Percentiles rank a stretch among this genome's conserved stretches.
Evolutionary conservation across 2,797 vertebrate genomes (phyloP).

Genomic region (Simalia tracyae): DNA sequence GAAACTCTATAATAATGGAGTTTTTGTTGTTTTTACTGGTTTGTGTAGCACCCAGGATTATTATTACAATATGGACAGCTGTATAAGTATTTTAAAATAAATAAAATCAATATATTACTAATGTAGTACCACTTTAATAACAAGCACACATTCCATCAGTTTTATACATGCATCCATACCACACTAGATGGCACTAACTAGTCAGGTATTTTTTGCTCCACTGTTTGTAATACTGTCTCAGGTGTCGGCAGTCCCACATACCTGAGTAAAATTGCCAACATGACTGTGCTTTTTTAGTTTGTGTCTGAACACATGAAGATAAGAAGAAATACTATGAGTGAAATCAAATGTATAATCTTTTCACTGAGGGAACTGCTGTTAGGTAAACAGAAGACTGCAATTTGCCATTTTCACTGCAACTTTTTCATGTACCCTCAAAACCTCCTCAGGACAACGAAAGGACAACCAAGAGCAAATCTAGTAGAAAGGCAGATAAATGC

Average conservation of each 20-base stretch:
- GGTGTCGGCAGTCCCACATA: neutral
- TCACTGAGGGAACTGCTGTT: neutral
- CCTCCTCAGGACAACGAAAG: neutral
- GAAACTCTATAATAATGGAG: neutral
- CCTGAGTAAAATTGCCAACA: neutral
- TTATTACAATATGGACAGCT: neutral
- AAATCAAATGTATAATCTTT: neutral
- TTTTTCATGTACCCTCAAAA: neutral
- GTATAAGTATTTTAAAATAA: neutral
- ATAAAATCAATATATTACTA: neutral
- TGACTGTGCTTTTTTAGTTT: neutral
- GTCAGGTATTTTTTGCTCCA: neutral
- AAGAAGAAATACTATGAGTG: neutral
- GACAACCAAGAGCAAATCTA: neutral
- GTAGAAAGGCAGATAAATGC: neutral
- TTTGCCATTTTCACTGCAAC: neutral
- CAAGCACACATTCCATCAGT: neutral
- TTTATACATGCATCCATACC: neutral
- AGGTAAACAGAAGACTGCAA: neutral
- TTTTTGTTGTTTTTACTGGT: no score
- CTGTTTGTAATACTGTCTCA: neutral
- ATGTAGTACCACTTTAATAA: neutral
- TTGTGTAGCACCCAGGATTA: neutral
- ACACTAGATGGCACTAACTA: conserved; percentile 16
- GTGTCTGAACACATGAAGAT: neutral